phyloP scores from a whole-genome alignment of 1,140 invertebrate genomes.

The Dendroctonus valens region DNA sequence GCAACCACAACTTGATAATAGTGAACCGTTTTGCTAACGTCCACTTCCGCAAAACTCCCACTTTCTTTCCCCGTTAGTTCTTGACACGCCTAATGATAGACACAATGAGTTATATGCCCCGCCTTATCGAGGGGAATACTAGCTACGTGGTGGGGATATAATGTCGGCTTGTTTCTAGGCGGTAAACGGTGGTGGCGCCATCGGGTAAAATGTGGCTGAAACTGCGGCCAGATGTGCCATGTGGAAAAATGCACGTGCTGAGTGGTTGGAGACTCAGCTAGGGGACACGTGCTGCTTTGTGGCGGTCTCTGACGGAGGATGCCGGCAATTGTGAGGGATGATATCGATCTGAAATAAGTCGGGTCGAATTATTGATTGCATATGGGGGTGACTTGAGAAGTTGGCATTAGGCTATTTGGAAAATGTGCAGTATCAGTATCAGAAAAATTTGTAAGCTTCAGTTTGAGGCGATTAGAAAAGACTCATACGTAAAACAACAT shows the following conservation, averaged over 20 bases:
- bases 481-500: no score
- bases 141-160: not conserved
- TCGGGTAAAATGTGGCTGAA: not conserved
- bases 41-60: conserved; percentile 20
- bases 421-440: no score
- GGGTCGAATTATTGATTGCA: no score
- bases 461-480: no score
- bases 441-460: no score
- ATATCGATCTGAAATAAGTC: not conserved
- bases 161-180: no score
- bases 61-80: conserved; percentile 1
- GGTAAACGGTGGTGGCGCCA: not conserved
- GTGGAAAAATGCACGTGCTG: conserved; percentile 5
- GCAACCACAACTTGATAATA: conserved; percentile 18
- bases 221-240: not conserved
- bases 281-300: not conserved
- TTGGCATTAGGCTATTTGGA: no score
- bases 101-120: conserved; percentile 6
- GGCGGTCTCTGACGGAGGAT: not conserved
- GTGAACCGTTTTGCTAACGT: conserved; percentile 6
- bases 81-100: conserved; percentile 22
- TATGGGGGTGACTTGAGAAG: no score
- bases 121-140: conserved; percentile 18
- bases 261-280: not conserved
- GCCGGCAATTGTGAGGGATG: not conserved